Base-by-base conservation (phyloP, 2,797 vertebrate genomes). In the Discoglossus pictus region DNA sequence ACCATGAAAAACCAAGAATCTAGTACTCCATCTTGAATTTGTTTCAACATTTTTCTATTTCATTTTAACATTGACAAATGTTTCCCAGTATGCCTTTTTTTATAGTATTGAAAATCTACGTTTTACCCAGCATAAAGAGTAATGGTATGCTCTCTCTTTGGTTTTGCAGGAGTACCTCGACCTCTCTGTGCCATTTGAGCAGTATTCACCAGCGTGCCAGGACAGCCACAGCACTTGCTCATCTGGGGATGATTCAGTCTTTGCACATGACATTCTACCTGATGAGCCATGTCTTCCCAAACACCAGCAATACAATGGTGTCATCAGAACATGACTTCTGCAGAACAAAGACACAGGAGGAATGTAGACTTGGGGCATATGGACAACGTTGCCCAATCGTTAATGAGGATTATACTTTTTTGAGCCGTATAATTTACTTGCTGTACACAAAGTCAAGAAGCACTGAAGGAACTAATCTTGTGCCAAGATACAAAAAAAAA, bases 151-250 rank as follows among this genome's bases (percentile, higher is more conserved):
- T 43, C 7, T 39, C 40, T 17, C 46, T 2, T 25, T 17, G 23
- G 53, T 47, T 51, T 75, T 69, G 56, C 83, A 94, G 93, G 93
- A 94, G 73, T 94, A 94, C 79, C 83, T 94, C 75, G 97, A 99
- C 86, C 89, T 99, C 67, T 97, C 94, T 0, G 95, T 93, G 75
- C 92, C 95, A 25, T 98, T 98, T 0, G 97, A 99, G 83, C 96
- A 98, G 86, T 98, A 99, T 82, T 99, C 97, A 0, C 97, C 97
- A 0, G 90, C 92, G 0, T 94, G 95, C 74, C 95, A 92, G 79
- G 97, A 99, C 85, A 94, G 93, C 7, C 93, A 93, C 87, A 98
- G 95, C 83, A 96, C 94, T 79, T 94, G 95, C 82, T 98, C 97
- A 44, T 98, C 96, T 0, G 97, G 96, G 18, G 97, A 98, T 0